Percentiles rank a stretch among this genome's conserved stretches.
Evolutionary conservation across 2,888 invertebrate species (phyloP).

Genomic region (Villa cingulata): DNA sequence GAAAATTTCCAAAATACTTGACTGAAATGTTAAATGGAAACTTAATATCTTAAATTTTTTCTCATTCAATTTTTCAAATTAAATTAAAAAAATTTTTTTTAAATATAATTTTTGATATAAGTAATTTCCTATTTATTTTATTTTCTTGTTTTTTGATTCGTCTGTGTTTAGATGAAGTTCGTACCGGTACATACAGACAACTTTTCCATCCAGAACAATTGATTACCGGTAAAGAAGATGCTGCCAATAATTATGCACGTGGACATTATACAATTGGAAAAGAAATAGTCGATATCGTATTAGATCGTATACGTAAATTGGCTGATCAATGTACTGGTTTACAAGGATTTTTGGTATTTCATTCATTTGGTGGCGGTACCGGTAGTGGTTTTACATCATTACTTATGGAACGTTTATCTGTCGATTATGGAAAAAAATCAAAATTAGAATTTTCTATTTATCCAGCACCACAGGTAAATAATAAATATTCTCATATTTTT

Average conservation of each 20-base stretch:
- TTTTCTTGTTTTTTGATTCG: not conserved
- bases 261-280: constrained; percentile 91
- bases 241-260: constrained; percentile 86
- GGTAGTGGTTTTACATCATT: constrained; percentile 88
- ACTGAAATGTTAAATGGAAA: no score
- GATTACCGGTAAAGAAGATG: constrained; percentile 85
- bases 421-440: constrained; percentile 88
- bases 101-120: no score
- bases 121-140: not conserved
- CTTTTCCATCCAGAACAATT: constrained; percentile 86
- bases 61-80: no score
- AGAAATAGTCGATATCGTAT: constrained; percentile 73
- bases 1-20: no score
- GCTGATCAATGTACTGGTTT: constrained; percentile 78
- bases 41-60: no score
- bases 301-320: constrained; percentile 67
- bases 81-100: no score
- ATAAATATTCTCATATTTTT: no score
- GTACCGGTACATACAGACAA: constrained; percentile 68
- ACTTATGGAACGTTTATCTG: constrained; percentile 80
- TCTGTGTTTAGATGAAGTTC: constrained; percentile 57
- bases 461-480: constrained; percentile 75
- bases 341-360: constrained; percentile 84
- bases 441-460: constrained; percentile 90
- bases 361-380: constrained; percentile 82